Base-by-base conservation (phyloP, 2,888 invertebrate species). In the Epinotia ramella region DNA sequence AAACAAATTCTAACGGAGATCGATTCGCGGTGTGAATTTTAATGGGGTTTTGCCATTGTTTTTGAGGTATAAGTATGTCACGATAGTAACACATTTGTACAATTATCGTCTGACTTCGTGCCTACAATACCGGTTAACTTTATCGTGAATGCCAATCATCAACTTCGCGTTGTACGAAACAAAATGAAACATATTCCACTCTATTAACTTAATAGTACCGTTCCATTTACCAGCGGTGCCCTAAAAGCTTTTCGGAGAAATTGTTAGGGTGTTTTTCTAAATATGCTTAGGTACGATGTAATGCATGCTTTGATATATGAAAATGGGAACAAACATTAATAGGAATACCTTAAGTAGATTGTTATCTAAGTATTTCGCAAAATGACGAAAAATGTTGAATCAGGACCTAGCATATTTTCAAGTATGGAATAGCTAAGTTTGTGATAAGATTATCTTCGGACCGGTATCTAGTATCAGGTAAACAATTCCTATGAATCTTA, bases 231-330 rank as follows among this genome's bases (percentile, higher is more conserved):
- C 65, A 66, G 66, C 65, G 60, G 72, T 65, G 73, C 66, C 49
- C 67, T 76, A 28, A 78, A 66, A 69, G 77, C 77, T 73, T 76
- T 78, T 73, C 24, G 62, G 46, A 7, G 40, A 28, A 56, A 16
- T 44, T 46, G 28, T 44, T 46, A 60, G 11, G 69, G 46, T 11
- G 46, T 24, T 24, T 44, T 67, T 11, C 16, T 46, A 33, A 56
- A 67, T 24, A 16, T 59, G 40, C 9, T 40, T 40, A 40, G 46
- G 20, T 59, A 12, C n/a, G 46, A 46, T 59, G 28, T 16, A 59
- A 60, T 57, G 20, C 40, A 68, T 44, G 44, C 20, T 40, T 24
- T 65, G 5, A n/a, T 40, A 60, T 57, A 56, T 44, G 44, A 59
- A 46, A 44, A 46, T 24, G 28, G 53, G 16, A 53, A 49, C 24